These are phyloP conservation scores for Euura lappo DNA, from an alignment of 1,140 invertebrate species.

Conservation along the genomic window DNA sequence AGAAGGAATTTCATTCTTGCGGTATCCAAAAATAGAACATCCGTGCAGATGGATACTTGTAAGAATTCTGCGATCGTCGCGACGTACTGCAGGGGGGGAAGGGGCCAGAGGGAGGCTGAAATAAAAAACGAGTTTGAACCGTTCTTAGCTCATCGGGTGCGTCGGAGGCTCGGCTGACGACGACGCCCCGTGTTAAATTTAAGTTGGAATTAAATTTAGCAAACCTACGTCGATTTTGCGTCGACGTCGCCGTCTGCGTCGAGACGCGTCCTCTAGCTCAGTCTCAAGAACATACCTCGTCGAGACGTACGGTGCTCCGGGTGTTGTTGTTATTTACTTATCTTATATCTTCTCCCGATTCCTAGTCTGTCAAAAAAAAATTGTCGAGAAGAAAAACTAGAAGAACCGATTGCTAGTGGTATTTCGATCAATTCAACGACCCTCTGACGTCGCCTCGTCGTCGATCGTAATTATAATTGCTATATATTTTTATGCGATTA, in stretches of 20 bases:
- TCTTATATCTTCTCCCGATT: conserved; percentile 14
- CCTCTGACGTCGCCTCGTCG: too few relatives aligned
- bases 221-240: conserved; percentile 41
- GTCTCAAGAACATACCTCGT: conserved; percentile 57
- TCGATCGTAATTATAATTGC: too few relatives aligned
- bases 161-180: conserved; percentile 50
- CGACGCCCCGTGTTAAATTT: conserved; percentile 55
- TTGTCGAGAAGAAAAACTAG: too few relatives aligned
- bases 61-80: not conserved
- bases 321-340: conserved; percentile 28
- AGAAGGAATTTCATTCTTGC: not conserved
- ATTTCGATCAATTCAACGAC: not conserved
- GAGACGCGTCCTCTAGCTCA: conserved; percentile 57
- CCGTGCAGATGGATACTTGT: not conserved
- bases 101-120: not conserved
- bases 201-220: conserved; percentile 60
- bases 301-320: conserved; percentile 40
- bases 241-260: conserved; percentile 39
- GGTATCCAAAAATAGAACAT: not conserved
- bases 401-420: not conserved
- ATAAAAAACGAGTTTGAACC: not conserved
- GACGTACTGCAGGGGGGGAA: not conserved
- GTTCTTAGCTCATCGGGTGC: not conserved
- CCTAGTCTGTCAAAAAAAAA: too few relatives aligned
- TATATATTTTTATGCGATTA: too few relatives aligned